Evolutionary conservation across 1,140 invertebrate species (phyloP), one percentile per base, ranked within the genome.

Genomic region (Aphelinus certus): DNA sequence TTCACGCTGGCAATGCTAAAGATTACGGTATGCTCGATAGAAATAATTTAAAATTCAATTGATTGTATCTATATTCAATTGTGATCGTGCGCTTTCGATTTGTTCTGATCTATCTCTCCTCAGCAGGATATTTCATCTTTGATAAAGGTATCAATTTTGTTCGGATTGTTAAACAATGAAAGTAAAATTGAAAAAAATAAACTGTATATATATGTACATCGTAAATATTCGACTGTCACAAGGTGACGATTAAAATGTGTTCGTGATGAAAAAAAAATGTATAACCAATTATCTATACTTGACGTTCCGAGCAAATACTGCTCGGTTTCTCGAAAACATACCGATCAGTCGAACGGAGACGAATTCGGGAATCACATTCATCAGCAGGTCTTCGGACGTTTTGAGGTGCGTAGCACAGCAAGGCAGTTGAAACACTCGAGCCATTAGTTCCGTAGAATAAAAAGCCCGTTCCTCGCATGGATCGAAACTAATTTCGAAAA

Each of bases 401-500:
- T 65, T 55, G 49, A 1, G 9, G n/a, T 43, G 75, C 47, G 0
- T n/a, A 58, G 9, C 3, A n/a, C 53, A 62, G 46, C 51, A 67
- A 10, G 70, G 70, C 2, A 73, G 1, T 47, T 48, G 45, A 70
- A 79, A 81, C 66, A 79, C 45, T 46, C 76, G 73, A 43, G 76
- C 79, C 4, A 72, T 42, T 6, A 85, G 46, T 68, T 84, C 78
- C 57, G 42, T 72, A 3, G 69, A 77, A 55, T 77, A 84, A 45
- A 83, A 78, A 51, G 45, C 66, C 47, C 75, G 70, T 46, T 69
- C 63, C 55, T 71, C 53, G 0, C 56, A 9, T 9, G 83, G 83
- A 76, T 79, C 68, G 61, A 85, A 85, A 10, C 63, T 53, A n/a
- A 85, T 47, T 75, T 85, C 81, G 66, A 85, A 85, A 7, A 82